Base-by-base conservation (phyloP, 2,888 invertebrate species). In the Cryptus viduatorius region DNA sequence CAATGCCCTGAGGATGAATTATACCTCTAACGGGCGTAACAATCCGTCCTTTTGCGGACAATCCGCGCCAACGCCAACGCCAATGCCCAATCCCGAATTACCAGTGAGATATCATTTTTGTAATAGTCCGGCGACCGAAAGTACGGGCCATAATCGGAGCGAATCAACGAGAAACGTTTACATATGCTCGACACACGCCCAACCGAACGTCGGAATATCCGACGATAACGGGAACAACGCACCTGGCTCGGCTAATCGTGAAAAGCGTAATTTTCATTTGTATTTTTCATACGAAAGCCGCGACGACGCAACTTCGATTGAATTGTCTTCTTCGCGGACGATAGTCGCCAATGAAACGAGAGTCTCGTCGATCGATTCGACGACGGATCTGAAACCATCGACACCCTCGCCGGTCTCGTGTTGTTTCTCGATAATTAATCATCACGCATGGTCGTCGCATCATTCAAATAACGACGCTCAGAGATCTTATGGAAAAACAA, bases 371-470 rank as follows among this genome's bases (percentile, higher is more conserved):
- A 79, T 85, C 83, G 61, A 87, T 50, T 76, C 83, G 10, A 81
- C 86, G 14, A 81, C 86, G 14, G 91, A 92, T 12, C 79, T 91
- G 0, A 93, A 91, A 48, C 92, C 93, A 1, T 91, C 92, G 7
- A 93, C 93, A 0, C 92, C 93, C 0, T 93, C 93, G 16, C 93
- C 93, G 1, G 93, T 93, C 0, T 93, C 93, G 4, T 93, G 93
- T 68, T 93, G 93, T 67, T 93, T 93, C 73, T 92, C 92, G 4
- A 91, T 93, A 0, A 90, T 91, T 68, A 90, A 88, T 61, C 76
- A 88, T 16, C 79, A 90, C 42, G 56, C 86, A 0, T 87, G 86
- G 83, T 37, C 75, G 8, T 65, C 82, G 0, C 80, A 83, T 1
- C 76, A 78, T 16, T 84, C 81, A 1, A 79, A 59, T 50, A 87